These are phyloP conservation scores for Autographa pulchrina DNA, from an alignment of 2,888 invertebrate genomes.

Conservation along the genomic window DNA sequence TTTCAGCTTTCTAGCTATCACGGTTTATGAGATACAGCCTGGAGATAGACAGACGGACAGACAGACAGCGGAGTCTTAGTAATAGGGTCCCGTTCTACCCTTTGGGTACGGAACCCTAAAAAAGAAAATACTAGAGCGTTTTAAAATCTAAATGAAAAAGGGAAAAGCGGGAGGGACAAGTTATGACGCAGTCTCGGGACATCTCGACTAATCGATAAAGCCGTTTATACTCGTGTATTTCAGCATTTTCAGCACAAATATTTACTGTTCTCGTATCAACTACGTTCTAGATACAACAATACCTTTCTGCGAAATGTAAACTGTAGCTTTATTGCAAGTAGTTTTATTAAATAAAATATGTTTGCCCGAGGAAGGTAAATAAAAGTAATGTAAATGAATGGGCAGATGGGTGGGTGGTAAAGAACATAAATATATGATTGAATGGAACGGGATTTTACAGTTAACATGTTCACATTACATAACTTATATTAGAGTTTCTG, in stretches of 20 bases:
- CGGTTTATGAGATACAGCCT: no score
- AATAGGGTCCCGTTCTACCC: no score
- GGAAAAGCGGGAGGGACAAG: conserved; percentile 25
- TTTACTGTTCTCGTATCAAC: neutral
- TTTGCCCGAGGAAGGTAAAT: neutral
- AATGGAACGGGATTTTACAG: neutral
- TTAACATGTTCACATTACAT: neutral
- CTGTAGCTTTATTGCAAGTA: neutral
- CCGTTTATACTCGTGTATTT: conserved; percentile 17
- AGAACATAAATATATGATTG: neutral
- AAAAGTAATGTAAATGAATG: neutral
- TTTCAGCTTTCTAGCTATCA: no score
- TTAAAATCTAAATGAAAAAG: conserved; percentile 14
- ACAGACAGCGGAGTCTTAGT: no score
- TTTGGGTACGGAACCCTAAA: no score
- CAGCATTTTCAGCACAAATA: neutral
- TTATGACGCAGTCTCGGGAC: conserved; percentile 37
- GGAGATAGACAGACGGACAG: no score
- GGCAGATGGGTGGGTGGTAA: neutral
- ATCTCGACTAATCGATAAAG: conserved; percentile 38
- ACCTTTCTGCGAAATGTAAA: neutral
- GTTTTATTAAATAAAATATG: no score
- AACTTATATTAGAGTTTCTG: neutral
- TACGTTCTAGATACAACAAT: neutral
- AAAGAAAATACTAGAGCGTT: neutral